Evolutionary conservation across 2,113 vertebrate genomes (phyloP), one percentile per base, ranked within the genome.

Genomic region (Glaucomys volans): DNA sequence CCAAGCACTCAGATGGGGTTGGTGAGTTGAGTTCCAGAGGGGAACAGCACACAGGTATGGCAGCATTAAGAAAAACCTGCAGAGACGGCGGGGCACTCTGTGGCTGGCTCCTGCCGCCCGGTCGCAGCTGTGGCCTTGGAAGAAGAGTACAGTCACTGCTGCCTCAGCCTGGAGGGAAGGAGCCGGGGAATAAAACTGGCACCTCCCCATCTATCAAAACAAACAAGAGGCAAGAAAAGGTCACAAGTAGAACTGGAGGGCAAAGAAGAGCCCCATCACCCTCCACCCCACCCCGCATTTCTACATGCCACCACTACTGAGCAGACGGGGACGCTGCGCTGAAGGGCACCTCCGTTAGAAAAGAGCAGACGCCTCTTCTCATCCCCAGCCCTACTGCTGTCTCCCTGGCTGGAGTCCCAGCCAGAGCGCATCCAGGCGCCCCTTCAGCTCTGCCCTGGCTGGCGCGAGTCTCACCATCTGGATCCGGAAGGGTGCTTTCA

Each of bases 331-430:
- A 37, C 40, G 24, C 1, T 85, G 22, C 40, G 86, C 50, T 91
- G 94, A 97, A 97, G 90, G 96, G 81, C 95, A 96, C 74, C 91
- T 94, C 92, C 88, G 69, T 54, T 72, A 77, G 64, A 32, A 59
- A 59, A 47, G 81, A 85, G 72, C 74, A 83, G 81, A 87, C 8
- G 69, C 30, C 52, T 86, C 57, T n/a, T 76, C n/a, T 35, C 32
- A 5, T n/a, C 67, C 75, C 20, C 75, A 94, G 91, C 76, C 44
- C 82, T 26, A 37, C 62, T 90, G 92, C 90, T 94, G 75, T 88
- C 47, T 97, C 32, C 66, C 90, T 97, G 97, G 95, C 97, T 85
- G 52, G 66, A 82, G 24, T 91, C 95, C 95, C 89, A 90, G 90
- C 17, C 95, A 59, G 57, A 59, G 42, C 40, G 66, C 71, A 87